Conservation (phyloP, 2,888 invertebrate species). For the Ashinkailepas kermadecensis region DNA sequence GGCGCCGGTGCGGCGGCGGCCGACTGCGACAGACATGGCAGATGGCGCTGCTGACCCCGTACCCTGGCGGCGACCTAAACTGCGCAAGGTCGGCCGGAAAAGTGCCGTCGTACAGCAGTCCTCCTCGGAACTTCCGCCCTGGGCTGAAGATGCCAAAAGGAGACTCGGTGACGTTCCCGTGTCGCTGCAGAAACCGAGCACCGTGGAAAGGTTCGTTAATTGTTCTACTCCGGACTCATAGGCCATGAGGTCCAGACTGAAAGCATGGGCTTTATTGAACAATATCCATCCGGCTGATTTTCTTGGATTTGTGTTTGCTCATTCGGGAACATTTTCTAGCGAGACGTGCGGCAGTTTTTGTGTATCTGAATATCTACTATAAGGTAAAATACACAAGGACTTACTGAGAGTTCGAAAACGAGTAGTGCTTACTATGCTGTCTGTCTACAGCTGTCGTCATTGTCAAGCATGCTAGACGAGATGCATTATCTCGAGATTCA, state of each 20-base stretch:
- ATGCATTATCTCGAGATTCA: too few relatives aligned
- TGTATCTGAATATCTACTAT: background rate
- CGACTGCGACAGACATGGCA: background rate
- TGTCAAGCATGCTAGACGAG: too few relatives aligned
- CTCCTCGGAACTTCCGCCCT: background rate
- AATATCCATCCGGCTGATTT: too few relatives aligned
- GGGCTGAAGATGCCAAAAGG: constrained; percentile 16
- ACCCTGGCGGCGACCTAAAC: constrained; percentile 8
- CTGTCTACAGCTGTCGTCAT: too few relatives aligned
- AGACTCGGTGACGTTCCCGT: constrained; percentile 5
- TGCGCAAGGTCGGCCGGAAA: background rate
- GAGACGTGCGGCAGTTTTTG: background rate
- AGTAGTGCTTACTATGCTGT: too few relatives aligned
- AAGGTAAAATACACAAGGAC: too few relatives aligned
- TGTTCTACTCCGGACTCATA: background rate
- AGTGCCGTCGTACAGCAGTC: background rate
- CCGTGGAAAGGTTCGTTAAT: background rate
- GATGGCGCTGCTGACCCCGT: background rate
- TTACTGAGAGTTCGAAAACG: too few relatives aligned
- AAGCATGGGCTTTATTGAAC: too few relatives aligned
- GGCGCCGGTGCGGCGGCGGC: background rate
- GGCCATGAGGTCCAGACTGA: too few relatives aligned
- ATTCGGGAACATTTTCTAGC: too few relatives aligned
- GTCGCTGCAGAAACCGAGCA: background rate
- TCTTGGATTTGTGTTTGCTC: too few relatives aligned